Conservation (phyloP, 2,888 invertebrate species). For the Mythimna lalbum region DNA sequence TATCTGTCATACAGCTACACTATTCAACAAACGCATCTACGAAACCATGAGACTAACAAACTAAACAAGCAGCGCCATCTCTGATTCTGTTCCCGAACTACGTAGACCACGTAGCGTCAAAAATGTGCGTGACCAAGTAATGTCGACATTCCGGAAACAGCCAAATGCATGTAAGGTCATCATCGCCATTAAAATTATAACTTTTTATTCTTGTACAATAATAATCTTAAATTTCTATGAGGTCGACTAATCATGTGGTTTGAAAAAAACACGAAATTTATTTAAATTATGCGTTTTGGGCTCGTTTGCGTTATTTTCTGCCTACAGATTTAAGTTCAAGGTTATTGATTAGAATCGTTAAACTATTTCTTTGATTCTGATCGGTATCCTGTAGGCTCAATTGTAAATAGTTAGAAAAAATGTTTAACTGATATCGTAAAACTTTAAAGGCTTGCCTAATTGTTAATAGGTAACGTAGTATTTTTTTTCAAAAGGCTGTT, state of each 20-base stretch:
- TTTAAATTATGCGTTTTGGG: slow-evolving; percentile 42
- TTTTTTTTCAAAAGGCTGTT: slow-evolving; percentile 1
- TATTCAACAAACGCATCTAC: slow-evolving; percentile 79
- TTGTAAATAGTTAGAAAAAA: slow-evolving; percentile 26
- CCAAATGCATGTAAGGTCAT: slow-evolving; percentile 85
- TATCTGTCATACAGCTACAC: slow-evolving; percentile 78
- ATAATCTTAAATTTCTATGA: slow-evolving; percentile 60
- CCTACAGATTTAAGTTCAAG: slow-evolving; percentile 51
- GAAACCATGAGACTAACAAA: slow-evolving; percentile 41
- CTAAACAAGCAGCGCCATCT: slow-evolving; percentile 61
- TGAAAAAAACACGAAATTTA: slow-evolving; percentile 39
- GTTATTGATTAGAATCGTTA: slow-evolving; percentile 38
- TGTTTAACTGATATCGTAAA: slow-evolving; percentile 33
- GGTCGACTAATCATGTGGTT: slow-evolving; percentile 41
- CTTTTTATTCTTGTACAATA: slow-evolving; percentile 66
- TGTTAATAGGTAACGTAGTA: slow-evolving; percentile 39
- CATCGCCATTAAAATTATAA: slow-evolving; percentile 69
- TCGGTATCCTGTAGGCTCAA: slow-evolving; percentile 24
- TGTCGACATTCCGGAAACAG: slow-evolving; percentile 79
- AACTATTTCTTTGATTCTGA: slow-evolving; percentile 28
- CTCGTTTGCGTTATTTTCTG: slow-evolving; percentile 34
- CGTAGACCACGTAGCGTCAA: slow-evolving; percentile 30
- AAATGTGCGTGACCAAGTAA: slow-evolving; percentile 76
- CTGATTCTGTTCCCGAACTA: slow-evolving; percentile 38
- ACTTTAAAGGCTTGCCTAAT: slow-evolving; percentile 46